phyloP scores from a whole-genome alignment of 1,140 invertebrate genomes.

The Campodea augens region DNA sequence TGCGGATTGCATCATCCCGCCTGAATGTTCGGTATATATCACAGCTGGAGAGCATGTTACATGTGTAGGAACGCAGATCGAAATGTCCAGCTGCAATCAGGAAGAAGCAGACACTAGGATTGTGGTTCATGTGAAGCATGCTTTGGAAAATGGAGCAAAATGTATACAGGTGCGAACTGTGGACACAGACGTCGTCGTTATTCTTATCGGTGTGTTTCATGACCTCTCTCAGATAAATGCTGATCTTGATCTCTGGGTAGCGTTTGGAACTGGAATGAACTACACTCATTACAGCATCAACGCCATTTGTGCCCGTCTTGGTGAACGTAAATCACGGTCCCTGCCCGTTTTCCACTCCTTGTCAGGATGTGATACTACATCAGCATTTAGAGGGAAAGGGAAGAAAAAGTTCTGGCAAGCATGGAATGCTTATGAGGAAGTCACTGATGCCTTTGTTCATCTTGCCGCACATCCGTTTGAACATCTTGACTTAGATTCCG shows the following conservation, averaged over 20 bases:
- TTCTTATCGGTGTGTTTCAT: not conserved
- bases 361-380: conserved; percentile 16
- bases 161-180: not conserved
- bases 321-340: not conserved
- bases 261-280: conserved; percentile 11
- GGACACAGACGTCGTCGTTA: not conserved
- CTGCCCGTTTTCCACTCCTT: conserved; percentile 11
- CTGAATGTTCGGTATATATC: too few species aligned
- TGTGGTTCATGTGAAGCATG: too few species aligned
- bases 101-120: too few species aligned
- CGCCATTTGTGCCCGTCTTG: not conserved
- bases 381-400: conserved; percentile 12
- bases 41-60: too few species aligned
- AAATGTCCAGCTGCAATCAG: too few species aligned
- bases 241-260: conserved; percentile 1
- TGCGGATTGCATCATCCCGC: too few species aligned
- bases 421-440: conserved; percentile 14
- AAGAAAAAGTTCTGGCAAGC: conserved; percentile 15
- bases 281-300: conserved; percentile 2
- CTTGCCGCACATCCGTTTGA: not conserved
- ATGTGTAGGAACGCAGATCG: too few species aligned
- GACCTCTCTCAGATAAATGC: too few species aligned
- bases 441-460: conserved; percentile 10
- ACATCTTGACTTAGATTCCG: not conserved
- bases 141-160: not conserved